These are phyloP conservation scores for Accipiter virgatus DNA, from an alignment of 2,113 vertebrate species.

Conservation along the genomic window DNA sequence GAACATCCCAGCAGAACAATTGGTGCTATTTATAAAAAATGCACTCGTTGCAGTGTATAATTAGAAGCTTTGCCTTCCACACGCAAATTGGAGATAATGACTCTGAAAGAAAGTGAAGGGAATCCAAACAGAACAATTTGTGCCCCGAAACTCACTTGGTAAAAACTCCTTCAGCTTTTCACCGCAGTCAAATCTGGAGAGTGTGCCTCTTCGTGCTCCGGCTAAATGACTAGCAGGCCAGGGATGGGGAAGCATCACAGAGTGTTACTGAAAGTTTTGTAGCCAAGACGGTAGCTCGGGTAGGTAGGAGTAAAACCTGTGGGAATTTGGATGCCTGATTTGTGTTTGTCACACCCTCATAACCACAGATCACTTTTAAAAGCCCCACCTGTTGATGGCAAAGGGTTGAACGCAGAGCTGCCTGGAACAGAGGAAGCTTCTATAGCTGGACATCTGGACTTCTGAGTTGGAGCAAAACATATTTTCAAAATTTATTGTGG, in stretches of 20 bases:
- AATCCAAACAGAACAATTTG: conserved; percentile 26
- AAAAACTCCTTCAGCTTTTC: background rate
- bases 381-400: background rate
- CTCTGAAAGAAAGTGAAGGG: conserved; percentile 21
- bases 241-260: background rate
- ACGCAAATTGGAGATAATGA: conserved; percentile 37
- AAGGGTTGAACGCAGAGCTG: background rate
- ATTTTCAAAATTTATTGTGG: background rate
- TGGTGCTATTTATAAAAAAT: conserved; percentile 62
- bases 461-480: background rate
- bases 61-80: conserved; percentile 55
- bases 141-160: background rate
- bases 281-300: background rate
- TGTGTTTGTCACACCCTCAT: background rate
- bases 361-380: background rate
- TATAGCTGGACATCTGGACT: background rate
- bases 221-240: background rate
- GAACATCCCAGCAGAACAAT: conserved; percentile 60
- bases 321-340: background rate
- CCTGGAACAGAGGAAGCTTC: background rate
- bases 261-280: background rate
- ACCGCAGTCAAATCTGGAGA: background rate
- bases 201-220: background rate
- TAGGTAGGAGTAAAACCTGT: background rate
- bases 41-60: conserved; percentile 27